Conservation (phyloP, 2,888 invertebrate genomes). For the Agelastica alni region DNA sequence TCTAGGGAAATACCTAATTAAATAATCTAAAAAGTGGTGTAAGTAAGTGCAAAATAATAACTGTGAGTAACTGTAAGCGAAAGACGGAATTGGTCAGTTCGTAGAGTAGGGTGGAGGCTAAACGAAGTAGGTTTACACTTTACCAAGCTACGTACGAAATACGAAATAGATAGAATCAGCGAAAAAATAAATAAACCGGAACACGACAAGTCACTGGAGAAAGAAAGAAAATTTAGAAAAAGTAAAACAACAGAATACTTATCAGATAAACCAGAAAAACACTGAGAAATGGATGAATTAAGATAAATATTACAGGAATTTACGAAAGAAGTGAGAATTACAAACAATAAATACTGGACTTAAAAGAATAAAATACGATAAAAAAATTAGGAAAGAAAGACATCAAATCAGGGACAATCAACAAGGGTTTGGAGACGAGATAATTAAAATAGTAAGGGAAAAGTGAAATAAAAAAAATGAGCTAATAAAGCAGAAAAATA, state of each 20-base stretch:
- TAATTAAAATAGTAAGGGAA: neutral
- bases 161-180: too few species aligned
- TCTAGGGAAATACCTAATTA: too few species aligned
- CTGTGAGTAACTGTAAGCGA: too few species aligned
- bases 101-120: conserved; percentile 4
- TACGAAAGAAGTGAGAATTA: neutral
- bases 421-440: neutral
- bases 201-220: neutral
- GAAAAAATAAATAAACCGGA: neutral
- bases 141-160: conserved; percentile 2
- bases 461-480: too few species aligned
- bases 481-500: too few species aligned
- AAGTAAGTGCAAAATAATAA: too few species aligned
- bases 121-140: neutral
- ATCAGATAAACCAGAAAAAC: too few species aligned
- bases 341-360: neutral
- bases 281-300: too few species aligned
- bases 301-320: neutral
- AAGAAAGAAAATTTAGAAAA: neutral
- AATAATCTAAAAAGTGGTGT: too few species aligned
- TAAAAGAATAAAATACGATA: neutral
- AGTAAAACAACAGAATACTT: too few species aligned
- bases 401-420: neutral
- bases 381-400: neutral
- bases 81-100: neutral